Percentiles rank a stretch among this genome's conserved stretches.
Conservation (phyloP, 2,888 invertebrate species). For the Epirrhoe tristata region DNA sequence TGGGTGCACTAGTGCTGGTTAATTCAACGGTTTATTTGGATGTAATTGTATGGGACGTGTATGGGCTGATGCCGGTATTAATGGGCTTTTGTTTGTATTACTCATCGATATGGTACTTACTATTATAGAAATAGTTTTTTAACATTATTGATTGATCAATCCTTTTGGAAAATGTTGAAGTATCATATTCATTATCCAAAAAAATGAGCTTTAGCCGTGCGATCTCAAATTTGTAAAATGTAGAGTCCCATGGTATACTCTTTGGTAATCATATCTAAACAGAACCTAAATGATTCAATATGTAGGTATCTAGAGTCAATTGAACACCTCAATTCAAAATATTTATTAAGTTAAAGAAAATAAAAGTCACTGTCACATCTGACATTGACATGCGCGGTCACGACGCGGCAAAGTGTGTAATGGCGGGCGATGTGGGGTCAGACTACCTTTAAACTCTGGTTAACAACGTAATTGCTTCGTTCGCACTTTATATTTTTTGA, state of each 20-base stretch:
- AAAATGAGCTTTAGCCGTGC: too few species aligned
- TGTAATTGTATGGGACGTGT: constrained; percentile 40
- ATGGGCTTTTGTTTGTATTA: constrained; percentile 33
- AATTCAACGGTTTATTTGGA: constrained; percentile 38
- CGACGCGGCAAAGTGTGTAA: constrained; percentile 21
- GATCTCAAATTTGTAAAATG: too few species aligned
- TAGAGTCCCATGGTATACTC: too few species aligned
- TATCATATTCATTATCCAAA: background rate
- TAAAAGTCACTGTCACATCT: constrained; percentile 43
- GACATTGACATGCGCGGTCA: constrained; percentile 42
- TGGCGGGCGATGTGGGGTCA: constrained; percentile 29
- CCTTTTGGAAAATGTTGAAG: background rate
- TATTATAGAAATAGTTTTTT: background rate
- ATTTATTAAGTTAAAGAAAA: constrained; percentile 28
- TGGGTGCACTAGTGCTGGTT: constrained; percentile 21
- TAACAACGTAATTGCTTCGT: constrained; percentile 34
- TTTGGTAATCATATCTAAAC: too few species aligned
- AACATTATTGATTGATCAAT: background rate
- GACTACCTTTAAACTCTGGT: constrained; percentile 31
- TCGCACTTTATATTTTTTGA: constrained; percentile 34
- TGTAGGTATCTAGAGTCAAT: background rate
- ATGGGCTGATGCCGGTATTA: constrained; percentile 34
- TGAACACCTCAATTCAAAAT: constrained; percentile 24
- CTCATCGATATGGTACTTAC: constrained; percentile 17
- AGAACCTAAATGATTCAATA: too few species aligned